Percentiles rank a stretch among this genome's conserved stretches.
These are phyloP conservation scores for Drosophila testacea DNA, from an alignment of 2,888 invertebrate species.

Conservation along the genomic window DNA sequence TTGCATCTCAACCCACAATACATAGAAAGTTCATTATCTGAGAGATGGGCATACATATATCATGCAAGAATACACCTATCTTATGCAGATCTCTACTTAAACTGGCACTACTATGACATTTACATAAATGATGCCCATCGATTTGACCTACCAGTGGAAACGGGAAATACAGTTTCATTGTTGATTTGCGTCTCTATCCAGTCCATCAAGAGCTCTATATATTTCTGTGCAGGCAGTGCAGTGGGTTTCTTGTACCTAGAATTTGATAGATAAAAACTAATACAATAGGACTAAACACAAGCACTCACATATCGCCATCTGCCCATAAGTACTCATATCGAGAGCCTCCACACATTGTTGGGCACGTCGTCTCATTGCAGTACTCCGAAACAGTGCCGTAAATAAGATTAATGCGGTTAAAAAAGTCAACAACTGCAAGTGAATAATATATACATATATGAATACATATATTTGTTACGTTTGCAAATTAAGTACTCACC, in stretches of 20 bases:
- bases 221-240: slow-evolving; percentile 92
- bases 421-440: slow-evolving; percentile 94
- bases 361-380: slow-evolving; percentile 93
- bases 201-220: slow-evolving; percentile 94
- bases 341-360: slow-evolving; percentile 95
- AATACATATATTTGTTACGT: slow-evolving; percentile 1
- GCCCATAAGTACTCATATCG: slow-evolving; percentile 97
- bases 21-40: no score
- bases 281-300: not conserved
- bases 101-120: no score
- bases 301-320: slow-evolving; percentile 89
- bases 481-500: slow-evolving; percentile 84
- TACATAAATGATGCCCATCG: not conserved
- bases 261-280: not conserved
- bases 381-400: slow-evolving; percentile 95
- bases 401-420: slow-evolving; percentile 96
- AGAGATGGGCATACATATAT: no score
- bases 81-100: not conserved
- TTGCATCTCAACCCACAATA: no score
- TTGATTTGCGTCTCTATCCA: slow-evolving; percentile 97
- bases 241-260: slow-evolving; percentile 90
- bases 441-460: slow-evolving; percentile 1
- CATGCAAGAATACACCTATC: not conserved
- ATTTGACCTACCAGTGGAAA: slow-evolving; percentile 86
- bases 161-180: slow-evolving; percentile 93